phyloP scores from a whole-genome alignment of 2,797 vertebrate species.

The Linurgus olivaceus region DNA sequence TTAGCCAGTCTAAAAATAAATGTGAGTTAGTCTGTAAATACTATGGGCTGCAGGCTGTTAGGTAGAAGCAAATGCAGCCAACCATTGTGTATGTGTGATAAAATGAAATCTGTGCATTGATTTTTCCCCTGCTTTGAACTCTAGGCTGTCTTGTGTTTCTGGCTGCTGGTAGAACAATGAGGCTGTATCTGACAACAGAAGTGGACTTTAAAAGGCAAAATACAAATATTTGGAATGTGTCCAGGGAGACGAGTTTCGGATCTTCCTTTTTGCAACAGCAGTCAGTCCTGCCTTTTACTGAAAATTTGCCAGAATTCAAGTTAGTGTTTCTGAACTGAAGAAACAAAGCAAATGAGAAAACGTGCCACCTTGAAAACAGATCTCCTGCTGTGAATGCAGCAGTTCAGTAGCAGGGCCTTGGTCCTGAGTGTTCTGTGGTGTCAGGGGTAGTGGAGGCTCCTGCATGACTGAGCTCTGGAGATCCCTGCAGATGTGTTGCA shows the following conservation, averaged over 20 bases:
- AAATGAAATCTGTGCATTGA: constrained; percentile 5
- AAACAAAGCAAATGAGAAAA: background rate
- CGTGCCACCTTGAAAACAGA: background rate
- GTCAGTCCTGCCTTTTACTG: background rate
- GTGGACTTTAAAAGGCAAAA: background rate
- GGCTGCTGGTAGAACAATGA: background rate
- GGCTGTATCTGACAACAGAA: background rate
- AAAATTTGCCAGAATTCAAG: background rate
- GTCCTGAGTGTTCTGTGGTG: background rate
- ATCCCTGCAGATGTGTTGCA: too few relatives aligned
- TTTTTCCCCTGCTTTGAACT: background rate
- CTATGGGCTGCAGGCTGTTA: background rate
- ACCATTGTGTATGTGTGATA: background rate
- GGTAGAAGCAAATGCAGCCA: background rate
- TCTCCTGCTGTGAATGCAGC: background rate
- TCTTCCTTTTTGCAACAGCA: background rate
- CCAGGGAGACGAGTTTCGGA: background rate
- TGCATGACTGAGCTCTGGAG: fast-evolving
- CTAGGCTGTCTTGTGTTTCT: background rate
- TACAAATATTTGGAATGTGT: background rate
- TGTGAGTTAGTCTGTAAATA: background rate
- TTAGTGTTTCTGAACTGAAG: background rate
- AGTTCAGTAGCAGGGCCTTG: background rate
- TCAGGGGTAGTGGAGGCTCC: background rate
- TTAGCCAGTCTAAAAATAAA: background rate